Base-by-base conservation (phyloP, 2,113 vertebrate genomes). In the Neomonachus schauinslandi region DNA sequence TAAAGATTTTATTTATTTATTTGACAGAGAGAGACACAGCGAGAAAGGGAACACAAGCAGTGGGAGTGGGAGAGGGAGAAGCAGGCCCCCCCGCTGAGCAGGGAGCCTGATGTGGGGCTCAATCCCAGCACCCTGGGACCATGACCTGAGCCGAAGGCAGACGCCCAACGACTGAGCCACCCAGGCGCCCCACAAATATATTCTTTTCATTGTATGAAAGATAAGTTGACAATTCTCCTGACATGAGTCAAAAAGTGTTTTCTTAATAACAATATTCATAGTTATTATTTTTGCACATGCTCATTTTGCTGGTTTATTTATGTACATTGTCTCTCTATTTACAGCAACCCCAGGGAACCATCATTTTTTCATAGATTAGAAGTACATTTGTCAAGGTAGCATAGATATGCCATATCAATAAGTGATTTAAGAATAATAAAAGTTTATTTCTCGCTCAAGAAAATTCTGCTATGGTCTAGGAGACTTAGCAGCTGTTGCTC, bases 141-240 rank as follows among this genome's bases (percentile, higher is more conserved):
- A 39, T 39, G 39, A 39, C 39, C 39, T 39, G 39, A 39, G 39
- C 39, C 39, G 39, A 39, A 39, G 39, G 39, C 39, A 39, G 39
- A 39, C 39, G 39, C 39, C 39, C 39, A 39, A 39, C 39, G 39
- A 39, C 39, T 39, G 39, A 39, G 39, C 39, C 39, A 39, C 39
- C 39, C 39, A 39, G 39, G 39, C 39, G 39, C 39, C 39, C 39
- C 39, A 22, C 15, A 63, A 39, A 90, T 96, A 19, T 77, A 72
- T 76, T 87, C 8, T 87, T 69, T 95, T 96, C 59, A 57, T 63
- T 77, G 21, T 21, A 53, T 69, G 28, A 84, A 90, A 91, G 8
- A 1, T 16, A 92, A 14, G 69, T 91, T 83, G 51, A 95, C 19
- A 93, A 39, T 87, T 92, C 26, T 93, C 9, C 12, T 88, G 10